These are phyloP conservation scores for Eptatretus burgeri DNA, from an alignment of 2,113 vertebrate genomes.

Conservation along the genomic window DNA sequence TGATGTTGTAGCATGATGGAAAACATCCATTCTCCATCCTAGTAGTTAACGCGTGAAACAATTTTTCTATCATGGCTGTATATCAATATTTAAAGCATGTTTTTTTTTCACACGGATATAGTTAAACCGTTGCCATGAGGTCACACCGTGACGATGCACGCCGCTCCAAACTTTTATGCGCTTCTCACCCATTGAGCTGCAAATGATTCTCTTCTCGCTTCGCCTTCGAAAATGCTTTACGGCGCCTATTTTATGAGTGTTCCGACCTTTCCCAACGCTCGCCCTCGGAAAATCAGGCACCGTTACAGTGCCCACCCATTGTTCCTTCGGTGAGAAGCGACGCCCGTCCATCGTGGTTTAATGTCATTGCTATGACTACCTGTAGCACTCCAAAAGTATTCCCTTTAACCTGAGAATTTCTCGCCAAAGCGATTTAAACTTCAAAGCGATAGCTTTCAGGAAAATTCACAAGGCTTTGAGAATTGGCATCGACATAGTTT, in stretches of 20 bases:
- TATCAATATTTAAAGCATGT: no score
- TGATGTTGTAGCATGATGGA: no score
- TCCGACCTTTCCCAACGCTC: slow-evolving; percentile 1
- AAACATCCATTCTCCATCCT: no score
- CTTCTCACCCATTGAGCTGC: no score
- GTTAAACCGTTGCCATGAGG: no score
- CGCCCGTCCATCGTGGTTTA: background rate
- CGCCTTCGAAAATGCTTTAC: background rate
- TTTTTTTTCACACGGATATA: no score
- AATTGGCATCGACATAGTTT: background rate
- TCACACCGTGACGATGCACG: no score
- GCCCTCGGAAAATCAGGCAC: slow-evolving; percentile 2
- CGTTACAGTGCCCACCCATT: slow-evolving; percentile 1
- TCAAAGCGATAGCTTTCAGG: background rate
- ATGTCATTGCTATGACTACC: slow-evolving; percentile 7
- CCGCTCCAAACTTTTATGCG: no score
- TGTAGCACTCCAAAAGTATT: slow-evolving; percentile 2
- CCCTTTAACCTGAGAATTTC: background rate
- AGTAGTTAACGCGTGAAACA: no score
- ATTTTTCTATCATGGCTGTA: no score
- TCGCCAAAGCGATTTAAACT: slow-evolving; percentile 1
- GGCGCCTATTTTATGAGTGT: slow-evolving; percentile 2
- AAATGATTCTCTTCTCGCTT: no score
- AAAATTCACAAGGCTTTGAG: slow-evolving; percentile 5
- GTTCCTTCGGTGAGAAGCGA: background rate